Evolutionary conservation across 1,140 invertebrate species (phyloP), one percentile per base, ranked within the genome.

Genomic region (Mamestra configurata): DNA sequence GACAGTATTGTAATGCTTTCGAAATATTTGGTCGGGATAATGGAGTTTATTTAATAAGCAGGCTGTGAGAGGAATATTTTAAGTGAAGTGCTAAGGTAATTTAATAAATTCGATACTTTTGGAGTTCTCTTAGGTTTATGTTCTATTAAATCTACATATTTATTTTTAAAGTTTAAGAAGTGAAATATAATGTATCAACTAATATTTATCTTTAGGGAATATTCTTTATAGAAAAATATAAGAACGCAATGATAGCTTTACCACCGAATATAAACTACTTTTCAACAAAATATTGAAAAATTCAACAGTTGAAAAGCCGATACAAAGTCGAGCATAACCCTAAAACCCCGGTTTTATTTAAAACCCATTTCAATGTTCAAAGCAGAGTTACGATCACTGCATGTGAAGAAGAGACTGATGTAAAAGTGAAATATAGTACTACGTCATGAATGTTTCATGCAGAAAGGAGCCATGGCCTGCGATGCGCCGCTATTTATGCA

Each of bases 371-470:
- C 49, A 70, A 40, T 70, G 51, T 57, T 61, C 73, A 46, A 49
- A 49, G 73, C 13, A 53, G 13, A 35, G 27, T 57, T 20, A n/a
- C 43, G 46, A 68, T 57, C 51, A 78, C 24, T 31, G 46, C 43
- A 77, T 13, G 46, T 40, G 61, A 68, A 76, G 57, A 72, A 31
- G 68, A 51, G 76, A n/a, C n/a, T n/a, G n/a, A 51, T 66, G 51
- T 78, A 64, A 73, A 37, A 27, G 51, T 73, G 51, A 78, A 49
- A 40, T 61, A 73, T 76, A 40, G 37, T 61, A 13, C 15, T 15
- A 15, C 35, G 11, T 78, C 73, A 68, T 75, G 77, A 79, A 79
- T 61, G 75, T 78, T 73, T 66, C 43, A 81, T 75, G 37, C 1
- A 4, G 10, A 46, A 55, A 5, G 35, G 24, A 64, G 68, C 51